Conservation (phyloP, 2,797 vertebrate genomes). For the Lophura swinhoii region DNA sequence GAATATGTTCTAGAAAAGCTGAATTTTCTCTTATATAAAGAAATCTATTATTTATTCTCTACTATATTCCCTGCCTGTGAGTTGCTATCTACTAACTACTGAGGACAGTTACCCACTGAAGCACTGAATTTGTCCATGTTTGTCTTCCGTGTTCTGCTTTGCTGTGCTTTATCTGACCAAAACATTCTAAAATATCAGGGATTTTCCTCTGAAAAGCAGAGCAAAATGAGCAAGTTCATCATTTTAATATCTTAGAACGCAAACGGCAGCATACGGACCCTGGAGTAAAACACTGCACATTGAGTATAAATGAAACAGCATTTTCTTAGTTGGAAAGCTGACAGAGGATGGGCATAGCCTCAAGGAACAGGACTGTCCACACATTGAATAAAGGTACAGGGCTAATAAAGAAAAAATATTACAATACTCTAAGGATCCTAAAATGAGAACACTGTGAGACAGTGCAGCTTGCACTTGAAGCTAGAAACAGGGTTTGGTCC, state of each 20-base stretch:
- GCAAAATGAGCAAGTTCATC: background rate
- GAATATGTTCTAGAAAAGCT: background rate
- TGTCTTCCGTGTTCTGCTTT: background rate
- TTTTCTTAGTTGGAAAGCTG: background rate
- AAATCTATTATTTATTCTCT: background rate
- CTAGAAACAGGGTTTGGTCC: background rate
- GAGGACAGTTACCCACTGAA: fast-evolving
- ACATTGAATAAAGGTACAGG: background rate
- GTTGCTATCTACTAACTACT: background rate
- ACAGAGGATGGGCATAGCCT: fast-evolving
- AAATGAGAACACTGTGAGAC: fast-evolving
- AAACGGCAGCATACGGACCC: background rate
- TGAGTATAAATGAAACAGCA: background rate
- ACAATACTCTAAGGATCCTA: background rate
- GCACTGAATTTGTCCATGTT: background rate
- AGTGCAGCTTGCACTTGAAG: fast-evolving
- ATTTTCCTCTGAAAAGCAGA: background rate
- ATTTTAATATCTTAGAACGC: background rate
- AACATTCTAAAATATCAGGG: background rate
- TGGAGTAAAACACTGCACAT: background rate
- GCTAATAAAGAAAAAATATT: background rate
- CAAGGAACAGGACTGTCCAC: background rate
- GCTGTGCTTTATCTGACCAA: background rate
- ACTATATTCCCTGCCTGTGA: background rate
- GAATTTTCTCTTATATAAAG: background rate